A percentile compares a stretch with the other conserved stretches of the same genome.
phyloP scores from a whole-genome alignment of 1,140 invertebrate genomes.

The Diorhabda carinulata region DNA sequence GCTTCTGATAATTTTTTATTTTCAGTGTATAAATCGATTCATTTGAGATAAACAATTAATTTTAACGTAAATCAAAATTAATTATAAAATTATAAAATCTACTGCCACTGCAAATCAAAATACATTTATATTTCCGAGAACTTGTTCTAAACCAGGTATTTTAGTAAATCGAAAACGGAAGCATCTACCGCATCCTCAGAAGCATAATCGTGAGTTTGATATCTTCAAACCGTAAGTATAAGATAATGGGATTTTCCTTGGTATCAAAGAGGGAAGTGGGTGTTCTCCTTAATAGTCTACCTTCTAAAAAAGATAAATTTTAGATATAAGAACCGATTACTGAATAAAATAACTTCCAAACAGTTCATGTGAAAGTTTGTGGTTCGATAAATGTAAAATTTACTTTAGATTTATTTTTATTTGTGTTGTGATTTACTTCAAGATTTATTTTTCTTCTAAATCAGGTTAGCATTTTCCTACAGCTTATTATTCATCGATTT shows the following conservation, averaged over 20 bases:
- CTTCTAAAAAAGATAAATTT: neutral
- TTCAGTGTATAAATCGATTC: too few species aligned
- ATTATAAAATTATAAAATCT: too few species aligned
- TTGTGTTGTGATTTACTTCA: too few species aligned
- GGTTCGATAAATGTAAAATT: too few species aligned
- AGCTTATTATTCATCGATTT: too few species aligned
- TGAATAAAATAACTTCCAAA: neutral
- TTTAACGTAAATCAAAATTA: too few species aligned
- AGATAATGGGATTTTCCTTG: neutral
- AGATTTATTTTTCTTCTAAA: too few species aligned
- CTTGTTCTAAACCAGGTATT: neutral
- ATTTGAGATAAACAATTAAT: too few species aligned
- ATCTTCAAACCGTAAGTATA: conserved; percentile 1
- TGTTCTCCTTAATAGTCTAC: neutral
- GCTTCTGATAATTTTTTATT: too few species aligned
- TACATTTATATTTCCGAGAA: neutral
- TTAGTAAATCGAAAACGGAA: neutral
- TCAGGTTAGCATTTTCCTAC: too few species aligned
- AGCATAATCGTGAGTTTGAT: neutral
- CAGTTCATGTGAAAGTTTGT: neutral
- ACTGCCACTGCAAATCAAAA: neutral
- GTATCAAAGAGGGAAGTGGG: conserved; percentile 1
- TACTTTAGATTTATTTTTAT: too few species aligned
- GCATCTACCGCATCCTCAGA: conserved; percentile 1
- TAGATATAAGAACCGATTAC: neutral